Conservation (phyloP, 2,797 vertebrate species). For the Dallia pectoralis region DNA sequence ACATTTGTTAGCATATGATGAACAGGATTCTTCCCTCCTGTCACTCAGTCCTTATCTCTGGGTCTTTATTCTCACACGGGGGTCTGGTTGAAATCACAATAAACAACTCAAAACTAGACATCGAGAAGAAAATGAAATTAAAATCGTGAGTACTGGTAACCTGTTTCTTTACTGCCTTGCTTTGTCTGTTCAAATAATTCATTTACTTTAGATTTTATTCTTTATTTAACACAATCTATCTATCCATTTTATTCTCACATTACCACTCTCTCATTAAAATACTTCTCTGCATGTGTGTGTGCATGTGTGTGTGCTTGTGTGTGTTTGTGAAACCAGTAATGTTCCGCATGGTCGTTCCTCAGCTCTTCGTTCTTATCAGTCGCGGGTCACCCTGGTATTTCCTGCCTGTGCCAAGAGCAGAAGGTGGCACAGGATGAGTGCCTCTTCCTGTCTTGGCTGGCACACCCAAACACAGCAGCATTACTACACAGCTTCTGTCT, state of each 20-base stretch:
- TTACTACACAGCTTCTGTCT: background rate
- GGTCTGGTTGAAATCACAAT: background rate
- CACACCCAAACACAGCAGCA: slow-evolving; percentile 60
- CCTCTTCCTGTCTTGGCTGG: slow-evolving; percentile 72
- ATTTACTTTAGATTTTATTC: background rate
- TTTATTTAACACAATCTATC: slow-evolving; percentile 1
- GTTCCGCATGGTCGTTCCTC: slow-evolving; percentile 49
- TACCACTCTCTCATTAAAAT: background rate
- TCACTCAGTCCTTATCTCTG: background rate
- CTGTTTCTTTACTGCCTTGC: background rate
- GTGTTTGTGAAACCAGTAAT: too few species aligned
- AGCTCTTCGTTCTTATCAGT: slow-evolving; percentile 68
- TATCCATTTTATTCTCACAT: background rate
- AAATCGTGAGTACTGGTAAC: background rate
- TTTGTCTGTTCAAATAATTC: background rate
- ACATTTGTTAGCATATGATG: slow-evolving; percentile 21
- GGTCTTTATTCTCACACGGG: background rate
- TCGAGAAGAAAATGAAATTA: background rate
- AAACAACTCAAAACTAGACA: background rate
- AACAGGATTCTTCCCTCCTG: slow-evolving; percentile 21
- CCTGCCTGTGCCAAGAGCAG: slow-evolving; percentile 64
- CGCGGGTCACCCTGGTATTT: slow-evolving; percentile 72
- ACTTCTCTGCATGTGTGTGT: background rate
- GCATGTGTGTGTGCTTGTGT: too few species aligned
- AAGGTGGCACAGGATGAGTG: slow-evolving; percentile 75